These are phyloP conservation scores for Sander vitreus DNA, from an alignment of 2,113 vertebrate species.

Conservation along the genomic window DNA sequence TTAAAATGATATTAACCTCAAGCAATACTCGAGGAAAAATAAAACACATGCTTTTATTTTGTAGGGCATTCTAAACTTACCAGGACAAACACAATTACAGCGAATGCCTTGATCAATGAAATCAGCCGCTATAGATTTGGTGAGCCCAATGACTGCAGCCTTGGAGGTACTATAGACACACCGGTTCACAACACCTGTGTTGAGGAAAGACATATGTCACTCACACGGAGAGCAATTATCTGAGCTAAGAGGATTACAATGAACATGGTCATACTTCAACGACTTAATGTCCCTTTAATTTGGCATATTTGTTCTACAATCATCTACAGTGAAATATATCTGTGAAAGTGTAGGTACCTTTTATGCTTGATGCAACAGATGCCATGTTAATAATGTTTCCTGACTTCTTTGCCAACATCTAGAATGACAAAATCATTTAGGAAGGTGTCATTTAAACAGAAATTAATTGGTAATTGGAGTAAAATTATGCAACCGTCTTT, in stretches of 20 bases:
- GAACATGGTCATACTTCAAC: slow-evolving; percentile 55
- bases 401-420: slow-evolving; percentile 94
- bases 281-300: slow-evolving; percentile 28
- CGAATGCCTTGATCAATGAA: slow-evolving; percentile 94
- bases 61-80: slow-evolving; percentile 78
- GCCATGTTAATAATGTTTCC: slow-evolving; percentile 98
- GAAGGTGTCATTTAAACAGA: neutral
- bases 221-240: slow-evolving; percentile 47
- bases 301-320: slow-evolving; percentile 21
- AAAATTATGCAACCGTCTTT: neutral
- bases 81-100: slow-evolving; percentile 96
- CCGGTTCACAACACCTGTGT: slow-evolving; percentile 90
- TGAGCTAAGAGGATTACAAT: slow-evolving; percentile 70
- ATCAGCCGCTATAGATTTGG: slow-evolving; percentile 94
- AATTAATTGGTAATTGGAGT: neutral
- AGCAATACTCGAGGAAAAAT: neutral
- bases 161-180: slow-evolving; percentile 94
- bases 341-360: slow-evolving; percentile 85
- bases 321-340: neutral
- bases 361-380: slow-evolving; percentile 95
- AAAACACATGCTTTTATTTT: neutral
- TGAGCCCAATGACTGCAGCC: slow-evolving; percentile 94
- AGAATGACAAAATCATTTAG: slow-evolving; percentile 38
- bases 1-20: neutral
- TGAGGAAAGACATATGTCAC: slow-evolving; percentile 53